Evolutionary conservation across 2,797 vertebrate genomes (phyloP), one percentile per base, ranked within the genome.

Genomic region (Ceyx erithaca): DNA sequence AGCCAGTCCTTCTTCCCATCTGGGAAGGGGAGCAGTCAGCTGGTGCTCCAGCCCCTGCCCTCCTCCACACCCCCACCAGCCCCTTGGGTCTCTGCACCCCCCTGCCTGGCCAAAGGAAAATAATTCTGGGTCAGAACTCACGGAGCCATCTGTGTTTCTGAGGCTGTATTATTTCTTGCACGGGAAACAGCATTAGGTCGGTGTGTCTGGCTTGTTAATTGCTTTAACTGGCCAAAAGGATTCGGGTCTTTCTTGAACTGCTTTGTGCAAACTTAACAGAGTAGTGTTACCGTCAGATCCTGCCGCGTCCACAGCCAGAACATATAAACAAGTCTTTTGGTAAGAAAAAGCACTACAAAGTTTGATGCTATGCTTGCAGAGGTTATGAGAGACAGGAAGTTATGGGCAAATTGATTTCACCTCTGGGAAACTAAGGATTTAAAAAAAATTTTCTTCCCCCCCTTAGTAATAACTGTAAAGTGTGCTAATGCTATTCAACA

Each of bases 331-430:
- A 95, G 72, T 71, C 76, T 82, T 93, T 52, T 55, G 70, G 76
- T 92, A 63, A 73, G 25, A 92, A 79, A 95, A 95, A 96, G 48
- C 69, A 64, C 66, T 40, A 30, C 89, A 72, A 91, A 95, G 88
- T 95, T 97, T 97, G 90, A 87, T 95, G 89, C 92, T 95, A 77
- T 83, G 93, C 86, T 96, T 85, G 85, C 61, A 93, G 84, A 88
- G 81, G 85, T 93, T 96, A 59, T 81, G 93, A 57, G 95, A 97
- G 96, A 97, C 97, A 95, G 96, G 96, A 97, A 81, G 87, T 96
- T 96, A 93, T 13, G 87, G 95, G 92, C 94, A 97, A 97, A 97
- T 97, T 97, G 97, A 98, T 98, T 97, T 97, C 91, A 96, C 96
- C 95, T 92, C 92, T 95, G 95, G 93, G 96, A 96, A 98, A 96